Evolutionary conservation across 2,888 invertebrate genomes (phyloP).

Genomic region (Lasioglossum figueresi): DNA sequence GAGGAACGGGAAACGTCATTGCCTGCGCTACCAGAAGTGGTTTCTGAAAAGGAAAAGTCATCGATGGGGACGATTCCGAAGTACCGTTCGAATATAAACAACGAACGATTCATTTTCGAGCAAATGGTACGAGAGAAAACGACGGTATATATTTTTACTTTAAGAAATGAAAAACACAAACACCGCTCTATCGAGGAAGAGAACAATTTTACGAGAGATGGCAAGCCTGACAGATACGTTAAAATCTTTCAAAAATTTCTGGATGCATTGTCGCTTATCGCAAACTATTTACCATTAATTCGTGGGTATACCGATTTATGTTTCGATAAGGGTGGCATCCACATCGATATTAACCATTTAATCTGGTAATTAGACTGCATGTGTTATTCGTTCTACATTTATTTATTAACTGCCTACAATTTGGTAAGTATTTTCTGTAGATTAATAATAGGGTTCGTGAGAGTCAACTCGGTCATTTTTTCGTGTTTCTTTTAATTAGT

Average conservation of each 20-base stretch:
- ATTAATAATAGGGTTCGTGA: neutral
- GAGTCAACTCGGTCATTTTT: neutral
- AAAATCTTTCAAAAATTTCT: neutral
- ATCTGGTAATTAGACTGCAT: neutral
- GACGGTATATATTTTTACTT: neutral
- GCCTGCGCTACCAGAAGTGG: neutral
- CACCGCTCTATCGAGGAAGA: neutral
- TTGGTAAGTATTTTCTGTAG: neutral
- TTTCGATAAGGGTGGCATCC: neutral
- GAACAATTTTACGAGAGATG: neutral
- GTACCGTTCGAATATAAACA: neutral
- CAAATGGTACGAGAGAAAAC: neutral
- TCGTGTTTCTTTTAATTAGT: neutral
- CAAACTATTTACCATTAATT: too few species aligned
- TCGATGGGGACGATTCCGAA: neutral
- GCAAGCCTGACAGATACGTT: neutral
- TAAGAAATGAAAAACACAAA: neutral
- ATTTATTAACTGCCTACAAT: neutral
- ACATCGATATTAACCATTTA: neutral
- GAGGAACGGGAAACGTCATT: neutral
- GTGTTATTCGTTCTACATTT: neutral
- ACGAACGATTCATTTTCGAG: neutral
- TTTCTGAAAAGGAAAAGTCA: neutral
- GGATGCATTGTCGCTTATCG: neutral
- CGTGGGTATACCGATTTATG: neutral